Evolutionary conservation across 2,797 vertebrate species (phyloP).

Genomic region (Melanotaenia parkinsoni): DNA sequence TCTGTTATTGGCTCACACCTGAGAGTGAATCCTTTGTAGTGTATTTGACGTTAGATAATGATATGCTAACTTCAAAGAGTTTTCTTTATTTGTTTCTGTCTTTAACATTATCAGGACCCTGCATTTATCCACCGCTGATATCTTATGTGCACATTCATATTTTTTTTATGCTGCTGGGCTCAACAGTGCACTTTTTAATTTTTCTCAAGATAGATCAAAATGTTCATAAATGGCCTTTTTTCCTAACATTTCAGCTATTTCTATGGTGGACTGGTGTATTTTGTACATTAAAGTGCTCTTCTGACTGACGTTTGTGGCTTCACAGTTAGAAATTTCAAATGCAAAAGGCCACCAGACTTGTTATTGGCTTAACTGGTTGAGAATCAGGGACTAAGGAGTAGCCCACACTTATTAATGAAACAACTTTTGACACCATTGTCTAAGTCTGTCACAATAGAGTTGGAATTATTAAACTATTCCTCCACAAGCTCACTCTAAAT

Average conservation of each 20-base stretch:
- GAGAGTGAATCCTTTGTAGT: neutral
- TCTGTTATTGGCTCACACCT: neutral
- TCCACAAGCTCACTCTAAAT: too few relatives aligned
- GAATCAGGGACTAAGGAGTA: neutral
- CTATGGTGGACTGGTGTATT: neutral
- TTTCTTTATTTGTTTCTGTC: neutral
- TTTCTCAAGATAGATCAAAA: too few relatives aligned
- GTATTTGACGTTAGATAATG: neutral
- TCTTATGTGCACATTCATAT: too few relatives aligned
- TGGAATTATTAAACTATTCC: too few relatives aligned
- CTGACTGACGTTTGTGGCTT: neutral
- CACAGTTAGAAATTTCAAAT: neutral
- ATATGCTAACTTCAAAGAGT: neutral
- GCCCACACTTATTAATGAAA: neutral
- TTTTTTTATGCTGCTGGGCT: too few relatives aligned
- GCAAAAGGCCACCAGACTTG: neutral
- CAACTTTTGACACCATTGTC: neutral
- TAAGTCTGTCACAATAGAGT: neutral
- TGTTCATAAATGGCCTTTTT: neutral
- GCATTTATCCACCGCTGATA: neutral
- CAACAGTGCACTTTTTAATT: too few relatives aligned
- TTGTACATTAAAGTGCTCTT: neutral
- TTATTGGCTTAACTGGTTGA: neutral
- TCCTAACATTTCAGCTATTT: neutral
- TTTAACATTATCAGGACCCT: neutral